These are phyloP conservation scores for Intellagama lesueurii DNA, from an alignment of 2,797 vertebrate genomes.

Conservation along the genomic window DNA sequence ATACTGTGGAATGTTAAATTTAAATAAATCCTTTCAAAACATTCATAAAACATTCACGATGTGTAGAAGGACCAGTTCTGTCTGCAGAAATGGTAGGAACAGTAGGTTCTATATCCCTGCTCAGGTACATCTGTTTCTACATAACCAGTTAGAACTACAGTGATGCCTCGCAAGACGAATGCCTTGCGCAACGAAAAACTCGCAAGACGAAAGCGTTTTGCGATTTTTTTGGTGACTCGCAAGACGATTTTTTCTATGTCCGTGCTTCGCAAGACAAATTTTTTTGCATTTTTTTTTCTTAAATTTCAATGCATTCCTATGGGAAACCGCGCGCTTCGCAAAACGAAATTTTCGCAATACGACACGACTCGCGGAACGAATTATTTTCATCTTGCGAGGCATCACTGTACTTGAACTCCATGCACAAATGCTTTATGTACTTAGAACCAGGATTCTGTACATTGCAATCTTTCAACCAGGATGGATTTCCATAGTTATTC, in stretches of 20 bases:
- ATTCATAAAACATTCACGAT: background rate
- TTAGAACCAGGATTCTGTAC: constrained; percentile 1
- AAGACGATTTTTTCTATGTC: too few species aligned
- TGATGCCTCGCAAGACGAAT: too few species aligned
- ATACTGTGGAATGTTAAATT: background rate
- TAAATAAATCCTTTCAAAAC: constrained; percentile 18
- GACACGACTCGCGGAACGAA: too few species aligned
- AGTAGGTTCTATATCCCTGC: constrained; percentile 44
- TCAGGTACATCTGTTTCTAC: constrained; percentile 9
- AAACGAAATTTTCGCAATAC: too few species aligned
- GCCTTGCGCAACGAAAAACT: too few species aligned
- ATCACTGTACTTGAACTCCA: background rate
- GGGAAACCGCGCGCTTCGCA: too few species aligned
- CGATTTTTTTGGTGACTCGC: too few species aligned
- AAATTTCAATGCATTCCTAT: too few species aligned
- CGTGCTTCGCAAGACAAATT: too few species aligned
- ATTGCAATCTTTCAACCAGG: constrained; percentile 18
- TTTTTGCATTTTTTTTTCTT: too few species aligned
- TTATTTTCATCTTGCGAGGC: too few species aligned
- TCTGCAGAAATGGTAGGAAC: constrained; percentile 12
- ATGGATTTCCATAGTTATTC: constrained; percentile 20
- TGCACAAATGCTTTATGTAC: constrained; percentile 43
- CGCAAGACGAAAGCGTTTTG: too few species aligned
- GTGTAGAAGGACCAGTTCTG: background rate
- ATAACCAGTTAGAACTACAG: background rate